Evolutionary conservation across 2,113 vertebrate species (phyloP).

Genomic region (Phycodurus eques): DNA sequence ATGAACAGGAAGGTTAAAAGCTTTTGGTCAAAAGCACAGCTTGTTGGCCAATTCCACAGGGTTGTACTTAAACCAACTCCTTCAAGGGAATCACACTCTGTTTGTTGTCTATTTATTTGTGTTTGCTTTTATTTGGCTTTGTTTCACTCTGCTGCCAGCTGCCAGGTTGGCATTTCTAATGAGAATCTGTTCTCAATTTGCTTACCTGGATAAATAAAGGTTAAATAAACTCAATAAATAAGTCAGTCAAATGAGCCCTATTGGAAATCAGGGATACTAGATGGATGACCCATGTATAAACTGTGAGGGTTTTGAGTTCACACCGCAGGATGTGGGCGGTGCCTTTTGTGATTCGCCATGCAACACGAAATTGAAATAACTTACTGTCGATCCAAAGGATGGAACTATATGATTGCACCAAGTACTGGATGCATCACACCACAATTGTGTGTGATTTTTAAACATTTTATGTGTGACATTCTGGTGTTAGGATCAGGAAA

Average conservation of each 20-base stretch:
- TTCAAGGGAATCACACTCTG: background rate
- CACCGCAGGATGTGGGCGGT: background rate
- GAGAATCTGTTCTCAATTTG: background rate
- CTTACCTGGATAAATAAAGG: background rate
- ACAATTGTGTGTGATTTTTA: background rate
- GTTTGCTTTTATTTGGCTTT: background rate
- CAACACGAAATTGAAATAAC: background rate
- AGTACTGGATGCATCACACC: too few species aligned
- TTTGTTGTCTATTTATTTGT: background rate
- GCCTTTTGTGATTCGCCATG: background rate
- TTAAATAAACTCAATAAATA: background rate
- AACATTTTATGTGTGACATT: background rate
- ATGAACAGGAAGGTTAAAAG: background rate
- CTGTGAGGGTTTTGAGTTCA: background rate
- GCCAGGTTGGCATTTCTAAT: too few species aligned
- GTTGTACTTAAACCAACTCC: background rate
- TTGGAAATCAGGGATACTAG: background rate
- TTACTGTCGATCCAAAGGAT: background rate
- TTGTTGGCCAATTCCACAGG: background rate
- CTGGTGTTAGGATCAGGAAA: too few species aligned
- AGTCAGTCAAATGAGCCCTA: background rate
- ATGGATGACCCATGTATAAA: background rate
- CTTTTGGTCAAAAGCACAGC: background rate
- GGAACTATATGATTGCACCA: background rate
- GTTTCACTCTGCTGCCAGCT: too few species aligned